Percentiles rank a stretch among this genome's conserved stretches.
phyloP scores from a whole-genome alignment of 2,888 invertebrate genomes.

The Melanargia galathea region DNA sequence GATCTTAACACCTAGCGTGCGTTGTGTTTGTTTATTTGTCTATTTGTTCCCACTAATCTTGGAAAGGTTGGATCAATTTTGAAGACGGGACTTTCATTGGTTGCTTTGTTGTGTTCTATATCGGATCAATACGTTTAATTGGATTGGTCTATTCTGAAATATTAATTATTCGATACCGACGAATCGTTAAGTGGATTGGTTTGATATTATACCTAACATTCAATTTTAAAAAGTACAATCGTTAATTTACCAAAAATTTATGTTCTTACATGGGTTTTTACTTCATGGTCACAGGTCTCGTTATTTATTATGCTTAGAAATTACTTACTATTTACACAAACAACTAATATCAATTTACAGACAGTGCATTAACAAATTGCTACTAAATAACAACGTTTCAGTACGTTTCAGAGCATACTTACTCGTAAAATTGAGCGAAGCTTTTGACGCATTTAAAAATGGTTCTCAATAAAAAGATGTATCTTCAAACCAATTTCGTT shows the following conservation, averaged over 20 bases:
- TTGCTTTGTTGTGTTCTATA: no score
- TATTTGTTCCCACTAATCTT: no score
- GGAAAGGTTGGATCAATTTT: no score
- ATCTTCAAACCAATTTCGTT: conserved; percentile 29
- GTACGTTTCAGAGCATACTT: not conserved
- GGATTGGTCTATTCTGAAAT: not conserved
- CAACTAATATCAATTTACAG: conserved; percentile 10
- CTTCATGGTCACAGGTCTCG: not conserved
- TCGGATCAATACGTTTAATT: conserved; percentile 19
- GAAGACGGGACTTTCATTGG: no score
- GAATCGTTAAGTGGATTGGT: conserved; percentile 1
- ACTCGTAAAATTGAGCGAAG: not conserved
- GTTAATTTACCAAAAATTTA: no score
- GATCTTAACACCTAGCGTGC: no score
- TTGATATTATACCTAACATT: no score
- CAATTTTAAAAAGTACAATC: no score
- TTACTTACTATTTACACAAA: conserved; percentile 2
- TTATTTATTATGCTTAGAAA: not conserved
- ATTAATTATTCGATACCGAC: not conserved
- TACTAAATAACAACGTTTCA: not conserved
- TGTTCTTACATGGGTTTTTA: not conserved
- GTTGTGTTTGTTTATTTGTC: no score
- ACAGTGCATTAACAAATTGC: not conserved
- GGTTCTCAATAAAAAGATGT: conserved; percentile 6
- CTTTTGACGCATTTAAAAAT: conserved; percentile 2